These are phyloP conservation scores for Rissa tridactyla DNA, from an alignment of 2,113 vertebrate genomes.

Conservation along the genomic window DNA sequence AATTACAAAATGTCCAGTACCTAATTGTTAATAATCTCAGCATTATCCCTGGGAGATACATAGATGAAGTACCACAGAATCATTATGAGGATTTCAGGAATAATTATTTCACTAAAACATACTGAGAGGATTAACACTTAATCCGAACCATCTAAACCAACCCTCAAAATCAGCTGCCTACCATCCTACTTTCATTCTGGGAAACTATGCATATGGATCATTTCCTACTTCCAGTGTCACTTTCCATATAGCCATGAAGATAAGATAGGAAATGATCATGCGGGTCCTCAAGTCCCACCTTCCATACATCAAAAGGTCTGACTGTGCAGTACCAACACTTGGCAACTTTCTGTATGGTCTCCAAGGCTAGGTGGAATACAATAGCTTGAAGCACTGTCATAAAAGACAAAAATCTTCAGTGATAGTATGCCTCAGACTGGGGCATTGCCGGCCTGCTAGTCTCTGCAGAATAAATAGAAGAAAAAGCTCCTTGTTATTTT, in stretches of 20 bases:
- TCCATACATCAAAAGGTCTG: background rate
- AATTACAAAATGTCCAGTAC: background rate
- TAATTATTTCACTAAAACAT: background rate
- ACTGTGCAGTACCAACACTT: background rate
- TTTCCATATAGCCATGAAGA: background rate
- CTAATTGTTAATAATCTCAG: background rate
- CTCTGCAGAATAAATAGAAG: background rate
- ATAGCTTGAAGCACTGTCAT: background rate
- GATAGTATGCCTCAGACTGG: background rate
- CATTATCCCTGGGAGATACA: background rate
- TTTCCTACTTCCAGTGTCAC: background rate
- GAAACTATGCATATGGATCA: background rate
- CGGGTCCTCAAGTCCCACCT: background rate
- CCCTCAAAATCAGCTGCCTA: background rate
- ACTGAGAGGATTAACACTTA: background rate
- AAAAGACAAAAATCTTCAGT: background rate
- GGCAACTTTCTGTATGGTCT: background rate
- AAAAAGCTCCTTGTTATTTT: background rate
- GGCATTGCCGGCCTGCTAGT: background rate
- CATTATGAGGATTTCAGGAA: background rate
- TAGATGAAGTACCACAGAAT: background rate
- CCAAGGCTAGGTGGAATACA: background rate
- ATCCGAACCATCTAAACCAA: background rate
- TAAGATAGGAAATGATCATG: background rate
- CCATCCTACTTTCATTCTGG: background rate